Conservation (phyloP, 2,113 vertebrate species). For the Aspiorhynchus laticeps region DNA sequence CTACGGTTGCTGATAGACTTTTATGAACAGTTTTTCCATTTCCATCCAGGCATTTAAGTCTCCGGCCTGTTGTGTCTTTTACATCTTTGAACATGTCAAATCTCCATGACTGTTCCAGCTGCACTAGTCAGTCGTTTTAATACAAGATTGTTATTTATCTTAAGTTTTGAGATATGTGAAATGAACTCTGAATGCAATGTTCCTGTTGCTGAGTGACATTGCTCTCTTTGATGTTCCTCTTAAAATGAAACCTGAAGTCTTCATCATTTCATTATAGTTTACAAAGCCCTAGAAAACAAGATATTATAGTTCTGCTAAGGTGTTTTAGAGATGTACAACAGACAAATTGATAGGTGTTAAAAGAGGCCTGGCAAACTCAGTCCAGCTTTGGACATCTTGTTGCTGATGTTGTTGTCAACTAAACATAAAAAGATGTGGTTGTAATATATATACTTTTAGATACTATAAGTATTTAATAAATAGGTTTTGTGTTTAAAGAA, state of each 20-base stretch:
- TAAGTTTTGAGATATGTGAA: not conserved
- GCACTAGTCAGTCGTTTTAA: not conserved
- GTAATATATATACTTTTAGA: not conserved
- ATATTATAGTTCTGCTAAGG: not conserved
- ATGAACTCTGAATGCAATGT: not conserved
- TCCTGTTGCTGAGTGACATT: not conserved
- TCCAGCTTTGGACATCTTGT: not conserved
- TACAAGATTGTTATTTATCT: not conserved
- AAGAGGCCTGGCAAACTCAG: not conserved
- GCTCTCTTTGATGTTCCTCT: not conserved
- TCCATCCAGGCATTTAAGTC: not conserved
- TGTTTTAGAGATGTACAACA: not conserved
- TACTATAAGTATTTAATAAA: not conserved
- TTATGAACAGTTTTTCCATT: not conserved
- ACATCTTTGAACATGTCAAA: not conserved
- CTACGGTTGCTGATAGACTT: not conserved
- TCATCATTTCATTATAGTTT: not conserved
- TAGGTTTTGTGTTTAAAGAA: not conserved
- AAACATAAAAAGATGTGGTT: not conserved
- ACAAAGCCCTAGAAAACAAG: not conserved
- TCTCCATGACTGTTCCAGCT: not conserved
- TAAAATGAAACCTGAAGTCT: not conserved
- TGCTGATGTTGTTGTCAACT: not conserved
- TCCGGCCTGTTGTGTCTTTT: not conserved
- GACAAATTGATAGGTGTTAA: not conserved